A percentile compares a stretch with the other conserved stretches of the same genome.
Evolutionary conservation across 2,113 vertebrate genomes (phyloP).

Genomic region (Galemys pyrenaicus): DNA sequence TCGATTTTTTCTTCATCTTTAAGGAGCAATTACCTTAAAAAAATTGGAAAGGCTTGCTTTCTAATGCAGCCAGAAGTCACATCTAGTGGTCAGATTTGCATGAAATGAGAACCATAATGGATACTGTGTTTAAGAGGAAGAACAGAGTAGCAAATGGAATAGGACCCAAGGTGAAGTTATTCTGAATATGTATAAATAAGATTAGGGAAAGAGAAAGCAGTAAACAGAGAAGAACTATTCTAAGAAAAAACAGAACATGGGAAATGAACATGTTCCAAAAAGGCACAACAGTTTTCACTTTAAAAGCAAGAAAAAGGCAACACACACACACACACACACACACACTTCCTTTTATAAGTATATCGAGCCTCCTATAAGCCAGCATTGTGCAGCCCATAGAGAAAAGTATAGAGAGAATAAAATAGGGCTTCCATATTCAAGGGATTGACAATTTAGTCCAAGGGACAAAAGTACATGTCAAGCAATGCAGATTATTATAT

Average conservation of each 20-base stretch:
- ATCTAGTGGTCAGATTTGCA: not conserved
- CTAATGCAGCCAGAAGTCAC: not conserved
- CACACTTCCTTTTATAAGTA: not conserved
- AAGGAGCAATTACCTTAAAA: not conserved
- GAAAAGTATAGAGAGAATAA: not conserved
- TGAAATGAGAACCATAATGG: not conserved
- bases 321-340: not conserved
- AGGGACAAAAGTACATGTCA: not conserved
- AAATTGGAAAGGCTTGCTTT: not conserved
- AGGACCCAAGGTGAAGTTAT: not conserved
- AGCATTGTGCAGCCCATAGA: not conserved
- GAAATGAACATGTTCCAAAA: not conserved
- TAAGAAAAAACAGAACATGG: not conserved
- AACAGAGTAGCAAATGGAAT: not conserved
- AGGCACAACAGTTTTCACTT: not conserved
- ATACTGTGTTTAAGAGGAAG: not conserved
- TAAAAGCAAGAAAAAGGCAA: not conserved
- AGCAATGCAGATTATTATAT: not conserved
- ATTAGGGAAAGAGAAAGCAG: not conserved
- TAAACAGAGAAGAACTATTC: not conserved
- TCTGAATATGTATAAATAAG: not conserved
- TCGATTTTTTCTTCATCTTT: not conserved
- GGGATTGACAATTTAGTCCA: not conserved
- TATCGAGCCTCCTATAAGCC: not conserved
- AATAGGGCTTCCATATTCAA: not conserved